Evolutionary conservation across 2,113 vertebrate species (phyloP).

Genomic region (Jacana jacana): DNA sequence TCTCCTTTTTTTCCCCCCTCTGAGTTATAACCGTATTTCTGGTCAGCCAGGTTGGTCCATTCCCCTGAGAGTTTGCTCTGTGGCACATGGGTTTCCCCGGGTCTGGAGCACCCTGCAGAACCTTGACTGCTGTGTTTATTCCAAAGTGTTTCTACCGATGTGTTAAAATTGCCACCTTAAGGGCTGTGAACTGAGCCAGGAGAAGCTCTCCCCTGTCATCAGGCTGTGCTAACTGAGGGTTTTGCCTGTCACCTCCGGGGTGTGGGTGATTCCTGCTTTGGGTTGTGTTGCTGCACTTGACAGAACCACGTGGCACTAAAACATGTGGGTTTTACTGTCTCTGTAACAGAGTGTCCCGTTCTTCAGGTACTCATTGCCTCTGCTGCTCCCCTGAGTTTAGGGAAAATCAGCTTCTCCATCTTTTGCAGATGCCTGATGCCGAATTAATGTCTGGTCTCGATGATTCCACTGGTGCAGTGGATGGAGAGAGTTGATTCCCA

Average conservation of each 20-base stretch:
- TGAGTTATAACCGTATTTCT: too few relatives aligned
- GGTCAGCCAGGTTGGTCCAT: too few relatives aligned
- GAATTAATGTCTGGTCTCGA: neutral
- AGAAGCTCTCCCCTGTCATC: neutral
- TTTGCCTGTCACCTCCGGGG: neutral
- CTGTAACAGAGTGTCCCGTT: neutral
- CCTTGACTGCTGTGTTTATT: neutral
- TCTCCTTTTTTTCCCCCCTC: too few relatives aligned
- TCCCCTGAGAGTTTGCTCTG: too few relatives aligned
- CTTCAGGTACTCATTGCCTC: neutral
- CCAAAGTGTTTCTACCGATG: neutral
- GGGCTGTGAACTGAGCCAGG: neutral
- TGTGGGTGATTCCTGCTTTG: neutral
- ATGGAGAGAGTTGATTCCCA: neutral
- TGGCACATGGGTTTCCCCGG: neutral
- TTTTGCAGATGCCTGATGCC: fast-evolving
- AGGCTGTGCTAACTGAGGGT: neutral
- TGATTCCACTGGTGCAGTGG: neutral
- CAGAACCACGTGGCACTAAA: neutral
- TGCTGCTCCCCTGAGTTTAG: neutral
- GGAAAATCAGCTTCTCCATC: neutral
- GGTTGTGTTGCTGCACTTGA: fast-evolving
- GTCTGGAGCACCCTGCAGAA: neutral
- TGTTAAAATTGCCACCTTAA: neutral
- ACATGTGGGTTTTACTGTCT: neutral